Conservation (phyloP, 2,888 invertebrate genomes). For the Elegia similella region DNA sequence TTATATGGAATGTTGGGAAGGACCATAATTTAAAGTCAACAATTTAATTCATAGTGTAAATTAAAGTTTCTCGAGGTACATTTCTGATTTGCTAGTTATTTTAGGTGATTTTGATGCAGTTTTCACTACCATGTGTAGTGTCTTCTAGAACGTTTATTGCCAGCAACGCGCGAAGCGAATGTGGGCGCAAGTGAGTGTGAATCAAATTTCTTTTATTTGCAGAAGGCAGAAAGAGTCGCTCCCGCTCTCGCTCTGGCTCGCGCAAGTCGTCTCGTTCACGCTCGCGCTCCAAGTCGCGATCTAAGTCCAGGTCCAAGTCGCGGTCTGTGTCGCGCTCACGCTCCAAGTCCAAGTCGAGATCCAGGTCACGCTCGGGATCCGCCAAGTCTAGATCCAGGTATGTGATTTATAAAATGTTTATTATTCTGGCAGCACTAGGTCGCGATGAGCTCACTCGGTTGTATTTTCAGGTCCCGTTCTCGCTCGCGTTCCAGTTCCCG, state of each 20-base stretch:
- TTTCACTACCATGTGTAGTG: too few species aligned
- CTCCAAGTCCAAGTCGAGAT: constrained; percentile 27
- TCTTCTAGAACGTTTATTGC: too few species aligned
- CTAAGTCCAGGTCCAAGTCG: constrained; percentile 35
- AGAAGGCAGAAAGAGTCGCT: constrained; percentile 26
- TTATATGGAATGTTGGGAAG: neutral
- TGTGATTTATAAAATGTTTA: constrained; percentile 1
- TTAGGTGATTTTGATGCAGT: too few species aligned
- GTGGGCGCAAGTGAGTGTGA: too few species aligned
- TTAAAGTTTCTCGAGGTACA: too few species aligned
- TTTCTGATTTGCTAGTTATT: too few species aligned
- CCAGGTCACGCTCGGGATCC: constrained; percentile 28
- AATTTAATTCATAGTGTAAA: too few species aligned
- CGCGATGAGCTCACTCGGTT: too few species aligned
- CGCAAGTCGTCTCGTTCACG: constrained; percentile 4
- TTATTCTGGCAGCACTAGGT: too few species aligned
- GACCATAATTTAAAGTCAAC: too few species aligned
- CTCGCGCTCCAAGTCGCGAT: constrained; percentile 42
- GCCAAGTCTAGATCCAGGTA: constrained; percentile 29
- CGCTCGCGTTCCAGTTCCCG: constrained; percentile 46
- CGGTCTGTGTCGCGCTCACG: constrained; percentile 28
- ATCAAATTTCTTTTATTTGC: neutral
- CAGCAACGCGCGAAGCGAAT: too few species aligned
- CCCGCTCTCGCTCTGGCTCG: too few species aligned
- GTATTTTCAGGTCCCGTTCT: constrained; percentile 45